Evolutionary conservation across 1,140 invertebrate species (phyloP).

Genomic region (Papilio xuthus): DNA sequence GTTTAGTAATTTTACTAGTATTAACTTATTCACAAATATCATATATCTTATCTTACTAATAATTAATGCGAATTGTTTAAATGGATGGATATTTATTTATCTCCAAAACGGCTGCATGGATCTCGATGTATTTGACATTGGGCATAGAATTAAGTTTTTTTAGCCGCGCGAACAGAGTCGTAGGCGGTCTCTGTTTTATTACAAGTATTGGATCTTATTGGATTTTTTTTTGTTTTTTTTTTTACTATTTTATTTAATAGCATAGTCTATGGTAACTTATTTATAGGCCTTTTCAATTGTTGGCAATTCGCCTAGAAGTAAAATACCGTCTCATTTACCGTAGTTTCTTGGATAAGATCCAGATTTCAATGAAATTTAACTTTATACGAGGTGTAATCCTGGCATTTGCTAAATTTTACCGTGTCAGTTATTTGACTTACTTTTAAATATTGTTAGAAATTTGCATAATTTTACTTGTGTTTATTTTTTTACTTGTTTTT

Average conservation of each 20-base stretch:
- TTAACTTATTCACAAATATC: no score
- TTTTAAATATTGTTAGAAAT: not conserved
- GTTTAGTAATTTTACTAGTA: no score
- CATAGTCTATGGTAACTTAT: not conserved
- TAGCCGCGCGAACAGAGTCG: no score
- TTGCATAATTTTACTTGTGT: not conserved
- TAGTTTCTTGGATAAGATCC: conserved; percentile 1
- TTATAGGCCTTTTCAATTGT: not conserved
- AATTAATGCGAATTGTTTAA: no score
- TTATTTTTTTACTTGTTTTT: no score
- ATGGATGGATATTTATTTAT: no score
- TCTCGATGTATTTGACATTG: no score
- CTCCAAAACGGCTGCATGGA: no score
- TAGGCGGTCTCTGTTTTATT: no score
- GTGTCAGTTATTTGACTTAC: not conserved
- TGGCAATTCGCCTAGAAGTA: not conserved
- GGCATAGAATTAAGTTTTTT: no score
- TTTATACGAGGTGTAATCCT: not conserved
- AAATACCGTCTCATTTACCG: not conserved
- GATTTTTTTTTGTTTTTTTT: not conserved
- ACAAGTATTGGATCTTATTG: no score
- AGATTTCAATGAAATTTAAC: not conserved
- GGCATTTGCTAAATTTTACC: not conserved
- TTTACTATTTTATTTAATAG: not conserved
- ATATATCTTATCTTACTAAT: no score